phyloP scores from a whole-genome alignment of 2,888 invertebrate species.

The Hirtodrosophila confusa region DNA sequence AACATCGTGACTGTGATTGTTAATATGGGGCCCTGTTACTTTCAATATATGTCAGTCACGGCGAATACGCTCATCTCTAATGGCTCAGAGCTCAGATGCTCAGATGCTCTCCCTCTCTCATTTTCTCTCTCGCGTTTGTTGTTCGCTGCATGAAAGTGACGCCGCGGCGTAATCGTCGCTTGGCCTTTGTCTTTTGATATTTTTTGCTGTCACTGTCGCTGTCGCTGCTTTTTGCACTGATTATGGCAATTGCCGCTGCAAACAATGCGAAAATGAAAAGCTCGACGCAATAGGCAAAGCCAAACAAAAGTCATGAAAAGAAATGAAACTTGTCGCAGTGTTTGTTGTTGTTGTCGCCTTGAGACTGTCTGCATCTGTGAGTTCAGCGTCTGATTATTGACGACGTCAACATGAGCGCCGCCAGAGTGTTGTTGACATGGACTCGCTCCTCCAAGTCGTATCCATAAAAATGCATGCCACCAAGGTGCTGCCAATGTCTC shows the following conservation, averaged over 20 bases:
- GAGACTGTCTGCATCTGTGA: conserved; percentile 63
- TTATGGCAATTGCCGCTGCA: conserved; percentile 78
- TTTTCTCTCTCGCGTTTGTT: conserved; percentile 5
- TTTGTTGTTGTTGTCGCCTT: conserved; percentile 56
- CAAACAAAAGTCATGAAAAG: conserved; percentile 68
- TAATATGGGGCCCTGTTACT: neutral
- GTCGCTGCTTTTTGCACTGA: conserved; percentile 69
- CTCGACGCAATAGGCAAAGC: conserved; percentile 63
- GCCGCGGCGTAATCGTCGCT: conserved; percentile 65
- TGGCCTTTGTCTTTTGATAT: conserved; percentile 70
- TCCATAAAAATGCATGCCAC: conserved; percentile 71
- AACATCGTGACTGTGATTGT: neutral
- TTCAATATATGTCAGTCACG: neutral
- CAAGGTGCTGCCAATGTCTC: conserved; percentile 33
- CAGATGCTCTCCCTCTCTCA: conserved; percentile 1
- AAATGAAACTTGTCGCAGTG: conserved; percentile 53
- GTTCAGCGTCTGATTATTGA: conserved; percentile 78
- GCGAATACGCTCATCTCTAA: conserved; percentile 1
- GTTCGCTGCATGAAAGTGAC: conserved; percentile 64
- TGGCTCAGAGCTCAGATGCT: no score
- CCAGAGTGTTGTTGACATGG: conserved; percentile 71
- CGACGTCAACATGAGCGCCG: conserved; percentile 63
- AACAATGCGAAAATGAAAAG: conserved; percentile 70
- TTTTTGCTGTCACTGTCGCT: conserved; percentile 19
- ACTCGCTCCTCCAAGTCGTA: conserved; percentile 20